A percentile compares a stretch with the other conserved stretches of the same genome.
Conservation (phyloP, 2,888 invertebrate genomes). For the Gibbula magus region DNA sequence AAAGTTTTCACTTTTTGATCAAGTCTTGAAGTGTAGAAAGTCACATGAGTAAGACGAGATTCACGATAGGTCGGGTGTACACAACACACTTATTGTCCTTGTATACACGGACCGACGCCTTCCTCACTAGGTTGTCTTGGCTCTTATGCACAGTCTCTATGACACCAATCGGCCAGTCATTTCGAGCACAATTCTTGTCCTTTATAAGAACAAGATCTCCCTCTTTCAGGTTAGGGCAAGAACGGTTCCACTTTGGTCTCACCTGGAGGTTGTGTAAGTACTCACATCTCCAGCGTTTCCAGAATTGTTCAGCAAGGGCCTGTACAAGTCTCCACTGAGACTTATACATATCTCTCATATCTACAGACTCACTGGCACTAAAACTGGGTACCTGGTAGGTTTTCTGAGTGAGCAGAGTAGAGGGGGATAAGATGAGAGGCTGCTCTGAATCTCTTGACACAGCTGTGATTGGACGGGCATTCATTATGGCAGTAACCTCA, state of each 20-base stretch:
- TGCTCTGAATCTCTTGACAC: conserved; percentile 21
- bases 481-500: conserved; percentile 28
- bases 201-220: not conserved
- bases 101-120: not conserved
- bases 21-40: no score
- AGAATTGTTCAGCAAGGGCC: no score
- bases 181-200: not conserved
- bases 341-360: not conserved
- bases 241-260: not conserved
- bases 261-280: not conserved
- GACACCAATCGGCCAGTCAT: not conserved
- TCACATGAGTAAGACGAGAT: not conserved
- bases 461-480: conserved; percentile 25
- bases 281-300: no score
- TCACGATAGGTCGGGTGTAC: not conserved
- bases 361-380: not conserved
- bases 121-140: not conserved
- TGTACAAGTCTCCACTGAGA: no score
- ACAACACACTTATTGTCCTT: not conserved
- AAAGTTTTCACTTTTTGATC: no score
- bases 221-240: not conserved
- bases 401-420: conserved; percentile 25
- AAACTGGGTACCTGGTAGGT: not conserved
- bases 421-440: conserved; percentile 10
- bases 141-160: not conserved